Evolutionary conservation across 2,888 invertebrate species (phyloP), one percentile per base, ranked within the genome.

Genomic region (Parnassius smintheus): DNA sequence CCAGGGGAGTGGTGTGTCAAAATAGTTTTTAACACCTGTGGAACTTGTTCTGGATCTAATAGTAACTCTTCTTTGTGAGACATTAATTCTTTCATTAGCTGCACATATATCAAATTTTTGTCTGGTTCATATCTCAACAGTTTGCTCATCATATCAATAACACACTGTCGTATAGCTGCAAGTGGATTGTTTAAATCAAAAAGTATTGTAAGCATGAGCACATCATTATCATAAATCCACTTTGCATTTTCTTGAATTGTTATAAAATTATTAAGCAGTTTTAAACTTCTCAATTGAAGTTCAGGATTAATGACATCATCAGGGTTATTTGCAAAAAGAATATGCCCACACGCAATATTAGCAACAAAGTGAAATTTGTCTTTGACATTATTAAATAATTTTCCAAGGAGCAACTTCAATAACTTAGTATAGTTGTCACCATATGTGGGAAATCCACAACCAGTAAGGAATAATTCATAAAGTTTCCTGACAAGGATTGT

Each of bases 41-140:
- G 87, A 18, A 95, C 81, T 75, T 96, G 96, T 66, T 95, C 93
- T 48, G 92, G 83, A 72, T 96, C 96, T 66, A 95, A 78, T 42
- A 92, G 68, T 50, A 96, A 86, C 76, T 96, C 96, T 61, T 93
- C 85, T 65, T 85, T 85, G 52, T 93, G 91, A 4, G 75, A 68
- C n/a, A 82, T 64, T 1, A 94, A 66, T 71, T 93, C 88, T 62
- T 86, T 79, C 25, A 93, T 68, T 9, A 94, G 70, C 2, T 90
- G 76, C 22, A 86, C 77, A 67, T 93, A 92, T 10, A 87, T 76
- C 2, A 85, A 70, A 1, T 84, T 84, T 44, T 86, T 79, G 60
- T 85, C 79, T 1, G 81, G 75, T 44, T 79, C 75, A 56, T 79
- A 77, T 64, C 81, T 70, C 10, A 86, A 61, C 45, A 93, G 68